phyloP scores from a whole-genome alignment of 2,888 invertebrate genomes.

The Pristionchus entomophagus region DNA sequence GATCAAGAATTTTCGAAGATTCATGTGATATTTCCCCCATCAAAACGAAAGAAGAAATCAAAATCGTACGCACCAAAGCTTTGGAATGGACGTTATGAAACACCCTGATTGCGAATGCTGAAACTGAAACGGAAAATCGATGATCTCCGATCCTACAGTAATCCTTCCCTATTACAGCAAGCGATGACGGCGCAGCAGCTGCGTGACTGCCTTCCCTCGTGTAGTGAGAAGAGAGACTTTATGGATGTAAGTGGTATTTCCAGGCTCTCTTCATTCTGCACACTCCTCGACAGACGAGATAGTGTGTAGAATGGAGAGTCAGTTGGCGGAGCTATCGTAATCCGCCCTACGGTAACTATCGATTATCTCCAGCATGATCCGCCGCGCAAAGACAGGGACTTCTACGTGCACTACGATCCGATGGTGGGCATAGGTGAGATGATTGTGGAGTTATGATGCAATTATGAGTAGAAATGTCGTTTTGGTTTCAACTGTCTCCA shows the following conservation, averaged over 20 bases:
- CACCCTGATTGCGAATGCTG: too few relatives aligned
- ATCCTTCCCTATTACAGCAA: background rate
- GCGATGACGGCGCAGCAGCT: conserved; percentile 51
- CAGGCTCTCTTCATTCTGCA: background rate
- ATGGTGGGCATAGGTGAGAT: conserved; percentile 64
- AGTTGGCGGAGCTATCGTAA: background rate
- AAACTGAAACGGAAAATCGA: too few relatives aligned
- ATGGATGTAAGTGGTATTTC: conserved; percentile 62
- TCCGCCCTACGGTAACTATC: background rate
- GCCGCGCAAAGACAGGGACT: conserved; percentile 65
- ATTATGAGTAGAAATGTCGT: too few relatives aligned
- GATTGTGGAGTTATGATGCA: background rate
- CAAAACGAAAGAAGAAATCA: too few relatives aligned
- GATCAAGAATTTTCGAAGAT: background rate
- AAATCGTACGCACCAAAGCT: too few relatives aligned
- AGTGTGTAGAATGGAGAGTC: too few relatives aligned
- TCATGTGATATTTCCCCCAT: too few relatives aligned
- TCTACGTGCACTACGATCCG: conserved; percentile 71
- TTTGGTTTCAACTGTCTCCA: too few relatives aligned
- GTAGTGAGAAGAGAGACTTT: conserved; percentile 72
- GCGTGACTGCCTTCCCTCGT: conserved; percentile 64
- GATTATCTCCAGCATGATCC: conserved; percentile 60
- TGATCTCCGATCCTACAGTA: background rate
- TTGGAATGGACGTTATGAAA: too few relatives aligned
- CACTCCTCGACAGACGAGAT: too few relatives aligned